Percentiles rank a stretch among this genome's conserved stretches.
Evolutionary conservation across 2,888 invertebrate genomes (phyloP).

Genomic region (Meghimatium bilineatum): DNA sequence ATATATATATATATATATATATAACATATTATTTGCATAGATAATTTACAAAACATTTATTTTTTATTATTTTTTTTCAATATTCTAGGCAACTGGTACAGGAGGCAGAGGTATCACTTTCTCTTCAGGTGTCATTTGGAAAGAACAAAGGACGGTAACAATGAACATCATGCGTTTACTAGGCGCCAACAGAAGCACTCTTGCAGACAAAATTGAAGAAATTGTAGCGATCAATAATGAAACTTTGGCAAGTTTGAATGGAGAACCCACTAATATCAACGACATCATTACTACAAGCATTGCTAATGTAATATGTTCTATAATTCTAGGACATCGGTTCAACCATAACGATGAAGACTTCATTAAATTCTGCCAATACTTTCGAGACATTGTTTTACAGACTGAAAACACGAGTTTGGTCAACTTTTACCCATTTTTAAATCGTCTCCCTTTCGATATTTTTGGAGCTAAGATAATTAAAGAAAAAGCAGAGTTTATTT

Average conservation of each 20-base stretch:
- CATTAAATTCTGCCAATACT: neutral
- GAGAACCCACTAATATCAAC: neutral
- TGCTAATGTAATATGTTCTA: conserved; percentile 8
- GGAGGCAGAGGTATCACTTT: neutral
- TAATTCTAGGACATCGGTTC: neutral
- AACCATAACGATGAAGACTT: neutral
- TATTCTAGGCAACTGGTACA: neutral
- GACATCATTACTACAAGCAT: neutral
- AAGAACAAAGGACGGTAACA: neutral
- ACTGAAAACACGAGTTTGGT: neutral
- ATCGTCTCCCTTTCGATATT: neutral
- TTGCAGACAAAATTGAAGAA: neutral
- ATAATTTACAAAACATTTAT: too few species aligned
- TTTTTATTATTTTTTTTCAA: neutral
- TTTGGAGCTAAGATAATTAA: neutral
- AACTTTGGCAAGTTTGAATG: neutral
- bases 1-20: too few species aligned
- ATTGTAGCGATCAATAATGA: neutral
- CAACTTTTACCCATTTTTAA: neutral
- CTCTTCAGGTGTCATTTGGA: neutral
- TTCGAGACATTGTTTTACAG: neutral
- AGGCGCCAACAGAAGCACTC: neutral
- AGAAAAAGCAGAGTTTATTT: neutral
- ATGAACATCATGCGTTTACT: neutral
- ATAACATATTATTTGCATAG: too few species aligned